These are phyloP conservation scores for Halocaridina rubra DNA, from an alignment of 2,888 invertebrate genomes.

Conservation along the genomic window DNA sequence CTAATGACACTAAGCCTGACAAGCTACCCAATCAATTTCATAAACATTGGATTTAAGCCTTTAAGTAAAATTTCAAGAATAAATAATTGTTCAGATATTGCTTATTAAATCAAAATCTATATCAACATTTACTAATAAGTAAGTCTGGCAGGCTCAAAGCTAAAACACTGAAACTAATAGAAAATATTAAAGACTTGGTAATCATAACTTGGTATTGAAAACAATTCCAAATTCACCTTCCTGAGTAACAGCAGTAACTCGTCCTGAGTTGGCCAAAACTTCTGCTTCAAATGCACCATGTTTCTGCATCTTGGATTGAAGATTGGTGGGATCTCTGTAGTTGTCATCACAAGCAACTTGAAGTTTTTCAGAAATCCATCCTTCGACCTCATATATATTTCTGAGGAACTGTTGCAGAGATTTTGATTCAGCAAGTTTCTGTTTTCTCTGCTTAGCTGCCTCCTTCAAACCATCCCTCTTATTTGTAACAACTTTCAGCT, in stretches of 20 bases:
- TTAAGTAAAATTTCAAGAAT: too few species aligned
- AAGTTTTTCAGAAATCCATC: slow-evolving; percentile 94
- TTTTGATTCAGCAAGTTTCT: slow-evolving; percentile 84
- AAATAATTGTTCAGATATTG: too few species aligned
- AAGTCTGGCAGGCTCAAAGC: too few species aligned
- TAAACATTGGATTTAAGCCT: too few species aligned
- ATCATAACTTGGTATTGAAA: too few species aligned
- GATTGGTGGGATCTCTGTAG: slow-evolving; percentile 93
- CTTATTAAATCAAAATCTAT: too few species aligned
- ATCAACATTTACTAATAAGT: too few species aligned
- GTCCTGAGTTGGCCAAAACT: slow-evolving; percentile 86
- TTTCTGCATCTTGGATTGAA: slow-evolving; percentile 96
- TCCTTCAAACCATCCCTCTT: slow-evolving; percentile 76
- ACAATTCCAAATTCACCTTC: slow-evolving; percentile 78
- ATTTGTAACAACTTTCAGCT: slow-evolving; percentile 45
- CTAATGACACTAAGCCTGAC: too few species aligned
- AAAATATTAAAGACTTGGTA: too few species aligned
- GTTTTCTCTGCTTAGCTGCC: slow-evolving; percentile 76
- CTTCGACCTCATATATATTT: slow-evolving; percentile 86
- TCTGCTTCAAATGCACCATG: slow-evolving; percentile 97
- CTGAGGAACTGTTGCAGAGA: slow-evolving; percentile 90
- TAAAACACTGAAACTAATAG: too few species aligned
- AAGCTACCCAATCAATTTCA: too few species aligned
- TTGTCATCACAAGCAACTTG: slow-evolving; percentile 93
- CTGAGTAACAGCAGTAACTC: slow-evolving; percentile 84